Conservation (phyloP, 92 coral and sea anemone genomes). For the Phenganax stokvisi region DNA sequence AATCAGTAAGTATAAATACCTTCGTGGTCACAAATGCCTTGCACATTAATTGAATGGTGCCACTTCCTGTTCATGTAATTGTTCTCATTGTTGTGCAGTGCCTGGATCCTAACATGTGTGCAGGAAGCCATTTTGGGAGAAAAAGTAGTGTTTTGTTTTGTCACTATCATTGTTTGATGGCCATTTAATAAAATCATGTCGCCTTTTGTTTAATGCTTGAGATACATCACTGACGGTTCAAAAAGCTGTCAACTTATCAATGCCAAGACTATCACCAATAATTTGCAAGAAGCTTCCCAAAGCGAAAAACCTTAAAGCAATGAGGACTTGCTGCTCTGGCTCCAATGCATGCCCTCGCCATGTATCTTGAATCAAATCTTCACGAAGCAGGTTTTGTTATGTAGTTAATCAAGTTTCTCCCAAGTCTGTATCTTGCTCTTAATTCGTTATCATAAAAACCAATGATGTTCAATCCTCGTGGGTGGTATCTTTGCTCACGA, state of each 20-base stretch:
- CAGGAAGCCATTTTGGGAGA: background rate
- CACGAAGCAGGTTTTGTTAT: slow-evolving; percentile 3
- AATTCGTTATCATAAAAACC: background rate
- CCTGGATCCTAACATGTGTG: too few species aligned
- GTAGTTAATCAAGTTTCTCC: background rate
- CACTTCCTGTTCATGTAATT: too few species aligned
- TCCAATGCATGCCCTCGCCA: background rate
- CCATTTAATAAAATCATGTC: slow-evolving; percentile 25
- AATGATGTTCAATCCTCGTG: background rate
- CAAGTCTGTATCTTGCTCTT: background rate
- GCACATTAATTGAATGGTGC: too few species aligned
- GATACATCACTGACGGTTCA: slow-evolving; percentile 26
- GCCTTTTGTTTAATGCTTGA: slow-evolving; percentile 8
- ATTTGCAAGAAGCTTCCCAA: background rate
- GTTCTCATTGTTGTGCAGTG: too few species aligned
- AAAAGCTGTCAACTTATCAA: slow-evolving; percentile 48
- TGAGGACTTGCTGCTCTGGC: slow-evolving; percentile 1
- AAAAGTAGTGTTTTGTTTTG: background rate
- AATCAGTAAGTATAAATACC: too few species aligned
- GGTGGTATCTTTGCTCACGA: background rate
- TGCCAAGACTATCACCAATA: slow-evolving; percentile 48
- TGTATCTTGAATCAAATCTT: background rate
- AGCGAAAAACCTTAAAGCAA: background rate
- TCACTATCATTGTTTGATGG: background rate
- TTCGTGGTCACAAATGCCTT: too few species aligned